Base-by-base conservation (phyloP, 2,113 vertebrate genomes). In the Eulacestoma nigropectus region DNA sequence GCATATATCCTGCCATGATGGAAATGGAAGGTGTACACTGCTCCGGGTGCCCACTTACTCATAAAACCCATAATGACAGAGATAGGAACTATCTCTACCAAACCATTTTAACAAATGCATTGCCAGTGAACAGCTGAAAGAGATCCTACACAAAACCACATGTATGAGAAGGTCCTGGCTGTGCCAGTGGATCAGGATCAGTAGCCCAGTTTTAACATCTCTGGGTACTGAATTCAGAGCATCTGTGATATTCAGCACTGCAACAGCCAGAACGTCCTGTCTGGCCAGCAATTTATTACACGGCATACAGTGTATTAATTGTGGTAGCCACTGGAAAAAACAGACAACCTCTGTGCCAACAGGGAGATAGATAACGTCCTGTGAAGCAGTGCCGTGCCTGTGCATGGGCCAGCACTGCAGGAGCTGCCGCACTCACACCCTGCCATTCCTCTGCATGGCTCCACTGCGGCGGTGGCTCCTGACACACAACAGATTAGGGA, bases 1-100 rank as follows among this genome's bases (percentile, higher is more conserved):
- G 37, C 73, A 93, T 92, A 46, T 86, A 85, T 84, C 42, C 86
- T 87, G 80, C 53, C 85, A 90, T 63, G 84, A 84, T 15, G 62
- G 73, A 92, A 96, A 96, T 67, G 74, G 87, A 93, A 94, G 60
- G 80, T 80, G 49, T 82, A 92, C 89, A 93, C 84, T 95, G 90
- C 83, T 95, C 90, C 53, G 5, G 0, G 26, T 67, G 9, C 35
- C 37, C 26, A 26, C 11, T 6, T 29, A 37, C 4, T 33, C n/a
- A 33, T 62, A 62, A 92, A 87, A 46, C 11, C 27, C 46, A 26
- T 0, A 0, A 42, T 23, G n/a, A 65, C 35, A 27, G 39, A 76
- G 50, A 46, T 7, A 21, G 42, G 39, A 42, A 82, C 35, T 88
- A 30, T 46, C 76, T 86, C 72, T 59, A 59, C 16, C 33, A 56